Evolutionary conservation across 2,113 vertebrate genomes (phyloP), one percentile per base, ranked within the genome.

Genomic region (Podarcis muralis): DNA sequence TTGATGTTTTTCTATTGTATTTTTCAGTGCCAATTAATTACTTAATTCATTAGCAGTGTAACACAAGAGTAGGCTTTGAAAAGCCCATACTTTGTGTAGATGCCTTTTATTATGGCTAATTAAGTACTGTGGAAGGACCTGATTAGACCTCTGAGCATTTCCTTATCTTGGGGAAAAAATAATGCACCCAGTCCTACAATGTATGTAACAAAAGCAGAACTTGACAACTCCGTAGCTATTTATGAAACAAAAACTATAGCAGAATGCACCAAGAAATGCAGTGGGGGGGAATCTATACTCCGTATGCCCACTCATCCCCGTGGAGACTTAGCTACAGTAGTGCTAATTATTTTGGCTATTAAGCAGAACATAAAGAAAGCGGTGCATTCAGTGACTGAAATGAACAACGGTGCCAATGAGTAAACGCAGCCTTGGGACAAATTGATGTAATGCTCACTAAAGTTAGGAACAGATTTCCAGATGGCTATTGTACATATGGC

Each of bases 51-150:
- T 97, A 96, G 88, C 95, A 95, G 90, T 91, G 90, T 95, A 97
- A 95, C 94, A 96, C 93, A 95, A 96, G 95, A 95, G 95, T 27
- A 95, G 93, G 85, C 95, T 96, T 96, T 96, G 94, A 96, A 96
- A 96, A 97, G 93, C 96, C 94, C 77, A 89, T 81, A 91, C 94
- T 97, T 97, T 96, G 92, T 96, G 93, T 96, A 93, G 95, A 96
- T 95, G 94, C 94, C 94, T 97, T 97, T 97, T 97, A 97, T 97
- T 97, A 97, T 79, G 94, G 95, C 92, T 97, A 97, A 97, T 97
- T 97, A 97, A 97, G 96, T 95, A 96, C 94, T 90, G 91, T 95
- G 93, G 94, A 97, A 97, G 89, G 96, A 96, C 96, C 95, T 97
- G 97, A 97, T 97, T 97, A 97, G 94, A 96, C 96, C 96, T 97